These are phyloP conservation scores for Rhinella marina DNA, from an alignment of 2,797 vertebrate genomes.

Conservation along the genomic window DNA sequence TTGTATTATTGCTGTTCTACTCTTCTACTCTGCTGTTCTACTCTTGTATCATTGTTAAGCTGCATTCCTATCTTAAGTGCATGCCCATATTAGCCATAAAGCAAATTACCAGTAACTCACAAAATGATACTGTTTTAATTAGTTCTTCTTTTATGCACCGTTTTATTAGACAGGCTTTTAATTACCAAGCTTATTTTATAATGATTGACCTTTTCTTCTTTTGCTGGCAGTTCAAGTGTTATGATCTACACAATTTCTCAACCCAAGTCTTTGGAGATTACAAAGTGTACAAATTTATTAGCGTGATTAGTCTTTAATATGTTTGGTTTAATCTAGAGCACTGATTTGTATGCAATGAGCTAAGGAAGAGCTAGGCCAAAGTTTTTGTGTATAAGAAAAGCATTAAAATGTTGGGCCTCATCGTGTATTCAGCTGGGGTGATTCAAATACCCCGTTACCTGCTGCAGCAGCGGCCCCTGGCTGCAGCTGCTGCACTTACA, in stretches of 20 bases:
- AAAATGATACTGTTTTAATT: neutral
- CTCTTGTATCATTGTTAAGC: neutral
- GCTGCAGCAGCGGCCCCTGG: too few relatives aligned
- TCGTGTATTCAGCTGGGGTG: neutral
- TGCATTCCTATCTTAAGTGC: neutral
- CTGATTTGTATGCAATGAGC: neutral
- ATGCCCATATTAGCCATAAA: neutral
- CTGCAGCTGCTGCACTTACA: neutral
- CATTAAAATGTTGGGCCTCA: neutral
- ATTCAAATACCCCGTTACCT: neutral
- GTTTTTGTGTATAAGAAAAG: neutral
- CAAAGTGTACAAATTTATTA: slow-evolving; percentile 15
- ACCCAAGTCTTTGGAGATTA: neutral
- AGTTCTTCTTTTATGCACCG: neutral
- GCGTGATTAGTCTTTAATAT: slow-evolving; percentile 9
- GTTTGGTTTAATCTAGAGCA: neutral
- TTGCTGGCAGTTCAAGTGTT: neutral
- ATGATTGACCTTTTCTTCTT: neutral
- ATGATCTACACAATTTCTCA: slow-evolving; percentile 6
- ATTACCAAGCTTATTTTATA: slow-evolving; percentile 1
- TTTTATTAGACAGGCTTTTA: neutral
- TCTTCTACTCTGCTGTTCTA: neutral
- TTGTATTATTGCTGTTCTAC: too few relatives aligned
- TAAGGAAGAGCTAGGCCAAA: neutral
- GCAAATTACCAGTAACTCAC: neutral